phyloP scores from a whole-genome alignment of 2,113 vertebrate species.

The Mormyrus lacerda region DNA sequence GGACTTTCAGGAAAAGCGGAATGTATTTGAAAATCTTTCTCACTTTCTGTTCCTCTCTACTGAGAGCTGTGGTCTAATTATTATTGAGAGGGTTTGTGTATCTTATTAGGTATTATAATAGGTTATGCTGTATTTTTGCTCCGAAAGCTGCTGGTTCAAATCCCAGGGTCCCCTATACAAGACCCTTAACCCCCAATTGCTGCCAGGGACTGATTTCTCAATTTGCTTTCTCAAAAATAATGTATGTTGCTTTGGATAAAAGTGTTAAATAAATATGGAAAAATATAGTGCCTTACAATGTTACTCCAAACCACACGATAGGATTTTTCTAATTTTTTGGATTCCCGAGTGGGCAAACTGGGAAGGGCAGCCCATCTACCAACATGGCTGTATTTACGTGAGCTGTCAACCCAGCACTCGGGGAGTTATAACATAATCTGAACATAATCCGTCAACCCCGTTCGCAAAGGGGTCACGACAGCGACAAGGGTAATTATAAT shows the following conservation, averaged over 20 bases:
- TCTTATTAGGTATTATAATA: too few relatives aligned
- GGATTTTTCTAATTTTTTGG: not conserved
- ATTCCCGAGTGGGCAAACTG: not conserved
- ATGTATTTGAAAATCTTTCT: not conserved
- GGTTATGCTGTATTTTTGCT: not conserved
- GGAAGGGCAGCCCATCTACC: not conserved
- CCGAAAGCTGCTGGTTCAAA: not conserved
- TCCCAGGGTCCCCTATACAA: not conserved
- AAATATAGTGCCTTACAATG: not conserved
- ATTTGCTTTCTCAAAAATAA: not conserved
- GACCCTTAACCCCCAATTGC: not conserved
- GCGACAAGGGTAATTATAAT: slow-evolving; percentile 8
- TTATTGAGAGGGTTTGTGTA: not conserved
- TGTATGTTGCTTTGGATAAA: not conserved
- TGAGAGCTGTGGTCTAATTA: not conserved
- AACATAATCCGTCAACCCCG: not conserved
- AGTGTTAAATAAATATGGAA: not conserved
- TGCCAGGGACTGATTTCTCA: not conserved
- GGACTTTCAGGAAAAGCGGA: not conserved
- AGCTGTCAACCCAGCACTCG: not conserved
- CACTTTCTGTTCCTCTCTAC: not conserved
- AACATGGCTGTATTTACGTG: not conserved
- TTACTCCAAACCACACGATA: not conserved
- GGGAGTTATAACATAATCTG: too few relatives aligned
- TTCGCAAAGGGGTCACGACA: not conserved